Base-by-base conservation (phyloP, 1,140 invertebrate species). In the Wiebesia pumilae region DNA sequence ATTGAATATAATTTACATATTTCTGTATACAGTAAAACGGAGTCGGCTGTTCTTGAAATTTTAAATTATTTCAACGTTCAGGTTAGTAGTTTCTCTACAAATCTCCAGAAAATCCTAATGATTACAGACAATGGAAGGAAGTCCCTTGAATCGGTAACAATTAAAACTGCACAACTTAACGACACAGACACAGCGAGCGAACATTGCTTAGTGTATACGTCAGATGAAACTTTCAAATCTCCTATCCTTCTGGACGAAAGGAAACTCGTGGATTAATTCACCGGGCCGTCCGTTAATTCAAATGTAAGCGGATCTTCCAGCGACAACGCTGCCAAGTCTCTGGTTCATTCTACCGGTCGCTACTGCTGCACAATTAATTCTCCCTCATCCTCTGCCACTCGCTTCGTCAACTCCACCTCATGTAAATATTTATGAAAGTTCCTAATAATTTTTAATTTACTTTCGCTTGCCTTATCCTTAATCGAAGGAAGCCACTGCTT, bases 281-380 rank as follows among this genome's bases (percentile, higher is more conserved):
- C 12, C 7, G 47, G 69, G 35, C 9, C 24, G n/a, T 54, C n/a
- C 19, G n/a, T 79, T 79, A 79, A 54, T 51, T 79, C 35, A 79
- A 79, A 79, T 35, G 47, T 79, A 79, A 79, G 47, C 43, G 77
- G 77, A 79, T 79, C 77, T 16, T 14, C 9, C 40, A 4, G 38
- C 6, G 21, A 43, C 3, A 14, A 77, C 14, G 7, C 27, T 30
- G 30, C 10, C 47, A 35, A 79, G 2, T 30, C 27, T 54, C 43
- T 16, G 77, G 3, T 1, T 35, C 24, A 33, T 77, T 77, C 2
- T 47, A 1, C 27, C 24, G 4, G 12, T 47, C 3, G 24, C 0
- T 30, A n/a, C 77, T 24, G 27, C 30, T 47, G 24, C n/a, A 79
- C 10, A 79, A 79, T 78, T 78, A 78, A 78, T 51, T 78, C 43